Percentiles rank a stretch among this genome's conserved stretches.
Conservation (phyloP, 2,113 vertebrate species). For the Antechinus flavipes region DNA sequence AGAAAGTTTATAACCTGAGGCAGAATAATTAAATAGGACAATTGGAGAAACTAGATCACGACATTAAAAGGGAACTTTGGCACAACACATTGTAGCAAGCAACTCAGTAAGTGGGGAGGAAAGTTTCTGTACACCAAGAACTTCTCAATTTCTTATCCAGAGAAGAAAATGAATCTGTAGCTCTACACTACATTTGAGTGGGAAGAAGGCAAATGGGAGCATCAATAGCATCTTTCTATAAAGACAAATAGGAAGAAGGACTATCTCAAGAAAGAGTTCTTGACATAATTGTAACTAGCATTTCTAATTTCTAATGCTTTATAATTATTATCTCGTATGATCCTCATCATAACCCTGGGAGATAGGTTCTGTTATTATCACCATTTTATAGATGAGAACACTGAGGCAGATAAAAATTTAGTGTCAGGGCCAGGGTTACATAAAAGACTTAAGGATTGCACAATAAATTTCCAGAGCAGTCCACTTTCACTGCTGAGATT, state of each 20-base stretch:
- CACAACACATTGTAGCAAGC: no score
- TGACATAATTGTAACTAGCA: not conserved
- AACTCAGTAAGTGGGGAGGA: no score
- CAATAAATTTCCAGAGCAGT: not conserved
- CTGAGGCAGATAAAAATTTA: not conserved
- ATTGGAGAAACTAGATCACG: no score
- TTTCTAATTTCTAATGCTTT: not conserved
- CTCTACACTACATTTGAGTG: not conserved
- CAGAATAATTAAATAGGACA: no score
- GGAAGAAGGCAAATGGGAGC: not conserved
- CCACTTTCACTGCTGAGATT: not conserved
- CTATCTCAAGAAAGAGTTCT: not conserved
- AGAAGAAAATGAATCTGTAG: not conserved
- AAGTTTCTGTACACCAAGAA: not conserved
- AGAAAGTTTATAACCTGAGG: no score
- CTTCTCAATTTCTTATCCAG: not conserved
- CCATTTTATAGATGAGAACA: not conserved
- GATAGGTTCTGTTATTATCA: not conserved
- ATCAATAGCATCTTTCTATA: not conserved
- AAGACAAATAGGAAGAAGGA: not conserved
- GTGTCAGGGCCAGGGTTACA: not conserved
- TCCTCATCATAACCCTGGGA: not conserved
- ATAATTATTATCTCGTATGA: not conserved
- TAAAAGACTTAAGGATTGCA: not conserved
- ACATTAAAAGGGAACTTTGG: no score